A percentile compares a stretch with the other conserved stretches of the same genome.
Conservation (phyloP, 2,888 invertebrate species). For the Thera obeliscata region DNA sequence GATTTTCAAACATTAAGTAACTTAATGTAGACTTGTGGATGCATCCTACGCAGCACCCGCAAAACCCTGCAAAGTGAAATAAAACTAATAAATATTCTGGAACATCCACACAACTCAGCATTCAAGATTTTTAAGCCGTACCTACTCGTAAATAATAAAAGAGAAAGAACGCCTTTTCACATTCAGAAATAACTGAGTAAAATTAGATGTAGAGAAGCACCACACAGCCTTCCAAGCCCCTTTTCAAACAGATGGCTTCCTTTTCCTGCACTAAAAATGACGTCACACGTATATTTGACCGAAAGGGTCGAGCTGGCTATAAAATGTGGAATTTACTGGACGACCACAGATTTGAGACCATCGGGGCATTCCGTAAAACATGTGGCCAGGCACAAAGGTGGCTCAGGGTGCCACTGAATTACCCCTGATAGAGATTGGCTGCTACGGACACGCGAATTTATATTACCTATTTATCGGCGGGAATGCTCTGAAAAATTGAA, state of each 20-base stretch:
- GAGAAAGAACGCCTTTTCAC: neutral
- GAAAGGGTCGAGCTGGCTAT: constrained; percentile 53
- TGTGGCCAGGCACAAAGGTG: constrained; percentile 54
- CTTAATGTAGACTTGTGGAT: too few relatives aligned
- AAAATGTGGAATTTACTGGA: constrained; percentile 59
- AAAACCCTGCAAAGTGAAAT: too few relatives aligned
- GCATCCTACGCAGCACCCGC: too few relatives aligned
- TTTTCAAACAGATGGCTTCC: constrained; percentile 36
- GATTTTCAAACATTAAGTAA: too few relatives aligned
- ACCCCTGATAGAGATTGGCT: constrained; percentile 58
- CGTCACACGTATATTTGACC: constrained; percentile 54
- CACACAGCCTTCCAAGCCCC: constrained; percentile 14
- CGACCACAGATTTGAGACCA: constrained; percentile 54
- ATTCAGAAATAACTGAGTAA: neutral
- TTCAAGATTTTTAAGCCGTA: too few relatives aligned
- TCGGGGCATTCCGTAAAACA: constrained; percentile 62
- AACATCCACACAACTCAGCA: too few relatives aligned
- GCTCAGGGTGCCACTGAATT: constrained; percentile 60
- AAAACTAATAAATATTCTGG: too few relatives aligned
- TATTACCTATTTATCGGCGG: constrained; percentile 51
- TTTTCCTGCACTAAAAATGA: constrained; percentile 48
- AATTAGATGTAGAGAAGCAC: neutral
- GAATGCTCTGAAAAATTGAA: constrained; percentile 46
- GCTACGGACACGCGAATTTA: constrained; percentile 54
- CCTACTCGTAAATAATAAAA: neutral